Conservation (phyloP, 2,113 vertebrate genomes). For the Myotis davidii region DNA sequence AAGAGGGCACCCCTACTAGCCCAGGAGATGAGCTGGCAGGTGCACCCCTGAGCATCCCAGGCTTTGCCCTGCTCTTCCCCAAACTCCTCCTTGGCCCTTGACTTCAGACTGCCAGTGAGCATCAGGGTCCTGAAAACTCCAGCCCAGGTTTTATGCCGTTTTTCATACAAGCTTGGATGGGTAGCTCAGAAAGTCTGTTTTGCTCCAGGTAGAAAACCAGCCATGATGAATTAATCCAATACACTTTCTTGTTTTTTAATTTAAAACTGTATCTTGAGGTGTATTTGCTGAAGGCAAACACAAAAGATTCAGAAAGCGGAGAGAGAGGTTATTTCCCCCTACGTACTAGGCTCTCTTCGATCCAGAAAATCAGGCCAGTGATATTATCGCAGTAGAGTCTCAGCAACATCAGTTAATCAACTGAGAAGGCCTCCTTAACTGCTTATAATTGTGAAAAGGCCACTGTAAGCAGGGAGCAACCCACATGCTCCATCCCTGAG, state of each 20-base stretch:
- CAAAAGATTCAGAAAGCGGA: background rate
- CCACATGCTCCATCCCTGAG: background rate
- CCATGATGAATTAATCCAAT: constrained; percentile 71
- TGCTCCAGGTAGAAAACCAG: constrained; percentile 67
- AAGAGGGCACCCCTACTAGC: background rate
- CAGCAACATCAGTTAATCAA: background rate
- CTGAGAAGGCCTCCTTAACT: background rate
- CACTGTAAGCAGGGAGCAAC: background rate
- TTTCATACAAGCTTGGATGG: background rate
- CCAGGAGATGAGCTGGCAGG: background rate
- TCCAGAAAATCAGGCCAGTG: constrained; percentile 10
- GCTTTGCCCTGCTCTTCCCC: background rate
- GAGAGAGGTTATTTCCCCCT: background rate
- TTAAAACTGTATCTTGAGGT: constrained; percentile 61
- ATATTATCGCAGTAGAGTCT: background rate
- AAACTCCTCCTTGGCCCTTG: background rate
- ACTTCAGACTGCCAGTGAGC: background rate
- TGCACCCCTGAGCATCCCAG: background rate
- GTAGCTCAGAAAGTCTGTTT: constrained; percentile 33
- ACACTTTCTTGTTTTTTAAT: constrained; percentile 62
- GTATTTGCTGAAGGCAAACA: background rate
- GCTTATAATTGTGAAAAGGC: background rate
- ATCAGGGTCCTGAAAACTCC: background rate
- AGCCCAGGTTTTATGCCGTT: constrained; percentile 31
- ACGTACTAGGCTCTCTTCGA: background rate